These are phyloP conservation scores for Jacana jacana DNA, from an alignment of 2,113 vertebrate species.

Conservation along the genomic window DNA sequence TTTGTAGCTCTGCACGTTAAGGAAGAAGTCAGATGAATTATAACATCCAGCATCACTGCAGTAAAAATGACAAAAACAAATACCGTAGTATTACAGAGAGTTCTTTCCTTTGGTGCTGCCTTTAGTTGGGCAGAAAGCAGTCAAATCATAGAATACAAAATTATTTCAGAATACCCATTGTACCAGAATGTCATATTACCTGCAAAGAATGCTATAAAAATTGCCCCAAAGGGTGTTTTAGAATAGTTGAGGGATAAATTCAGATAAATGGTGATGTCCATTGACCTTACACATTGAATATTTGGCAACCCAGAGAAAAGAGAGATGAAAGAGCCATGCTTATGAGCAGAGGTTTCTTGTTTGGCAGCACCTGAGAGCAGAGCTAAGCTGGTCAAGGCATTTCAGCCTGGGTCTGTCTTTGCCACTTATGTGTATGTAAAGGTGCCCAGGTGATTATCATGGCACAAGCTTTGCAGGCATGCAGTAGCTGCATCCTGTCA, in stretches of 20 bases:
- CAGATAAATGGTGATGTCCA: background rate
- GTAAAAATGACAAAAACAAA: background rate
- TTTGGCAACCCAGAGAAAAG: background rate
- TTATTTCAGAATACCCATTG: background rate
- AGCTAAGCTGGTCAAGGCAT: background rate
- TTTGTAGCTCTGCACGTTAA: background rate
- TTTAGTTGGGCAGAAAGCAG: background rate
- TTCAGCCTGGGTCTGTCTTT: background rate
- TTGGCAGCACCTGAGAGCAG: background rate
- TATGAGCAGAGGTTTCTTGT: background rate
- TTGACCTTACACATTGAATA: background rate
- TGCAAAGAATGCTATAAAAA: accelerated
- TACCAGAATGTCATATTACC: background rate
- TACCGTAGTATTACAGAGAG: background rate
- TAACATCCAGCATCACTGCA: background rate
- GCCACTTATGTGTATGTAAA: background rate
- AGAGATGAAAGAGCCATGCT: background rate
- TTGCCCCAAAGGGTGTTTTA: background rate
- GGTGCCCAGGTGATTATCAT: conserved; percentile 33
- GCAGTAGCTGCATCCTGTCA: conserved; percentile 14
- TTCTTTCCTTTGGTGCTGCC: background rate
- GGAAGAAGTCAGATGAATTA: background rate
- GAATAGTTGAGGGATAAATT: background rate
- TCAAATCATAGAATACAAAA: background rate
- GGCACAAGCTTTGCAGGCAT: background rate